These are phyloP conservation scores for Dreissena polymorpha DNA, from an alignment of 1,140 invertebrate species.

Conservation along the genomic window DNA sequence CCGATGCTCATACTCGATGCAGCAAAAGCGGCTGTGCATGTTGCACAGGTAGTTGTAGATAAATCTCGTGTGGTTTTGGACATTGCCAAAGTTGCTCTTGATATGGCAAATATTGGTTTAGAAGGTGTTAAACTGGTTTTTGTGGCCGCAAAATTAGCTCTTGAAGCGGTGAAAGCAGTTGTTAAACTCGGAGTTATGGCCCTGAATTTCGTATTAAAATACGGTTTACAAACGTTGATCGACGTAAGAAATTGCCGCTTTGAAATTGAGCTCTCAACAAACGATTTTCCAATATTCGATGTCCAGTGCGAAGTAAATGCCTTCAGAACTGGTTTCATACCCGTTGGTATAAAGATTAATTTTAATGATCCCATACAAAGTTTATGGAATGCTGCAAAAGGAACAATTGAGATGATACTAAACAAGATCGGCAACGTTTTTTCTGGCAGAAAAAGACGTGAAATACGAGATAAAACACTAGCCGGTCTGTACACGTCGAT, in stretches of 20 bases:
- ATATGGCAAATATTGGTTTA: conserved; percentile 25
- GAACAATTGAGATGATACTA: conserved; percentile 7
- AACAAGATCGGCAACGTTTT: conserved; percentile 9
- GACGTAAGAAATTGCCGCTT: conserved; percentile 53
- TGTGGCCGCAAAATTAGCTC: conserved; percentile 44
- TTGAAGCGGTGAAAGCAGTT: conserved; percentile 49
- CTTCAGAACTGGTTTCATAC: conserved; percentile 34
- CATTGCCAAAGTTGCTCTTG: conserved; percentile 7
- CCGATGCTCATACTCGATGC: conserved; percentile 27
- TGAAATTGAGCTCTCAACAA: conserved; percentile 31
- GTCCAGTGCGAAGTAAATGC: conserved; percentile 47
- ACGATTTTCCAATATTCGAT: conserved; percentile 40
- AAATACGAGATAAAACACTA: conserved; percentile 9
- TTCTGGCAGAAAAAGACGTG: conserved; percentile 23
- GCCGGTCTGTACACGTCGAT: conserved; percentile 6
- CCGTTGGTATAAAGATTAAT: conserved; percentile 28
- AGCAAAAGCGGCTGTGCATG: conserved; percentile 12
- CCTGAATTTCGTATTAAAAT: conserved; percentile 29
- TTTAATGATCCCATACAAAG: conserved; percentile 44
- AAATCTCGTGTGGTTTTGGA: conserved; percentile 35
- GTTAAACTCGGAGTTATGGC: conserved; percentile 29
- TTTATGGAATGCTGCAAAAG: conserved; percentile 52
- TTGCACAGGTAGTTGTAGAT: conserved; percentile 34
- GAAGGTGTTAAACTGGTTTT: conserved; percentile 38
- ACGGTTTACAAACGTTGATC: conserved; percentile 35